Base-by-base conservation (phyloP, 2,888 invertebrate species). In the Amaurobius ferox region DNA sequence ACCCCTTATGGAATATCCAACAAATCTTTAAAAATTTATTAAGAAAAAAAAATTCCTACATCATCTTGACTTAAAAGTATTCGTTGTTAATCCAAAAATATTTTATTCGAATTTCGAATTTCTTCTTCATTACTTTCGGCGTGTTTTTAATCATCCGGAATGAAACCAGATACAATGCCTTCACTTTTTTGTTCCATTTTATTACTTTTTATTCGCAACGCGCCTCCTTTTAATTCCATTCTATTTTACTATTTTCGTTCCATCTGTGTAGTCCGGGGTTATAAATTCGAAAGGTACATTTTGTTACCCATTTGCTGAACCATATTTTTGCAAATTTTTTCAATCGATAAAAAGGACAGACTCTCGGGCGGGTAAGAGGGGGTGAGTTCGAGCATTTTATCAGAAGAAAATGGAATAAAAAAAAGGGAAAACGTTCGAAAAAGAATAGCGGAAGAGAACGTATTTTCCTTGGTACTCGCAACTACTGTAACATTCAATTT, bases 401-500 rank as follows among this genome's bases (percentile, higher is more conserved):
- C 55, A 55, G 55, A 55, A 55, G 64, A 64, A 29, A 30, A 29
- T 29, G 64, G 64, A 30, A n/a, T 64, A 64, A 64, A 29, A 64
- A 30, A 64, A 61, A 61, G 5, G 16, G 26, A 61, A 61, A 61
- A 19, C 61, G 28, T 61, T 61, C 68, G 40, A 68, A 80, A 48
- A 70, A 28, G 32, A 30, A 74, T 73, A 29, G 70, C 70, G 76
- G 76, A 81, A 76, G 71, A 44, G 70, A 76, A 81, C 64, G 76
- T 70, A 70, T 28, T 44, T 76, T 70, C 70, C 70, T 26, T 35
- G 29, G 64, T 66, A 77, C 66, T 71, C 30, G 23, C 70, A 48
- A 83, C 71, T 23, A 76, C 55, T 44, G 71, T 66, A 83, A 83
- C 77, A 83, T 83, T 83, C 83, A 83, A 83, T 83, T 83, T 83